A percentile compares a stretch with the other conserved stretches of the same genome.
These are phyloP conservation scores for Drosophila robusta DNA, from an alignment of 2,888 invertebrate genomes.

Conservation along the genomic window DNA sequence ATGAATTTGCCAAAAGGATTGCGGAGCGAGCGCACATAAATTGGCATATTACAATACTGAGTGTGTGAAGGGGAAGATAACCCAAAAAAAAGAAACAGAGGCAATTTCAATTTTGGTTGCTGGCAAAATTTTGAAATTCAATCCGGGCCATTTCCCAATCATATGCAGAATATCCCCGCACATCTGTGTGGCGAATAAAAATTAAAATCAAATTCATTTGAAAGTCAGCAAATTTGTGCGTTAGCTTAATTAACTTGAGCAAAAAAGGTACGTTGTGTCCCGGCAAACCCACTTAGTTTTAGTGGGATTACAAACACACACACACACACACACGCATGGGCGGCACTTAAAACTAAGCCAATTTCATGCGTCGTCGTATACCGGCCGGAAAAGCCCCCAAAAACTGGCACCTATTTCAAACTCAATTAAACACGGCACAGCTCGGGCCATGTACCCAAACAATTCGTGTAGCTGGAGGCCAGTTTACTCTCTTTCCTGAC, in stretches of 20 bases:
- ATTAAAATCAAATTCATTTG: conserved; percentile 43
- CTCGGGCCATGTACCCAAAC: conserved; percentile 17
- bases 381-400: conserved; percentile 22
- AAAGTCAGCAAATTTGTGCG: conserved; percentile 1
- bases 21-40: conserved; percentile 54
- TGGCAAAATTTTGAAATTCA: conserved; percentile 28
- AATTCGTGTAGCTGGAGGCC: conserved; percentile 9
- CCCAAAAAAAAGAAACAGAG: neutral
- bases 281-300: conserved; percentile 16
- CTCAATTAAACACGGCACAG: conserved; percentile 75
- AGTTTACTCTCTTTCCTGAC: neutral
- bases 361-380: conserved; percentile 66
- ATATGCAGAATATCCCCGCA: neutral
- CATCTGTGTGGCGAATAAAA: conserved; percentile 20
- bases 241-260: conserved; percentile 43
- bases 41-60: conserved; percentile 49
- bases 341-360: conserved; percentile 67
- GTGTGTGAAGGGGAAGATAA: neutral
- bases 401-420: conserved; percentile 77
- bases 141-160: conserved; percentile 11
- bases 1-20: conserved; percentile 77
- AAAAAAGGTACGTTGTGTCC: conserved; percentile 30
- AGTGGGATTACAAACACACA: conserved; percentile 12
- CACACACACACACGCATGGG: conserved; percentile 8
- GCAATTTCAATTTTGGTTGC: conserved; percentile 24